Evolutionary conservation across 1,140 invertebrate species (phyloP), one percentile per base, ranked within the genome.

Genomic region (Caerostris darwini): DNA sequence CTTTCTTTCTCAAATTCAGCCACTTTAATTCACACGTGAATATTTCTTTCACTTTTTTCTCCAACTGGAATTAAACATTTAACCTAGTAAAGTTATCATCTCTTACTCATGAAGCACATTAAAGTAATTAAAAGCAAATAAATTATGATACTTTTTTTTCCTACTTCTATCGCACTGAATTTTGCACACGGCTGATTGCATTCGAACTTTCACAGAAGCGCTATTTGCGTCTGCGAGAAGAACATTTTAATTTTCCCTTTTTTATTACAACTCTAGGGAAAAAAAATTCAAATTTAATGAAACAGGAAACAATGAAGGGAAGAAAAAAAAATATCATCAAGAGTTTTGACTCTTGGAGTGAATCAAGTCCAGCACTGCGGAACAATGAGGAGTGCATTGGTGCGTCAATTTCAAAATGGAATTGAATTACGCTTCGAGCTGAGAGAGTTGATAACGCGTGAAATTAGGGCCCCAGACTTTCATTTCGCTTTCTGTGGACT

Each of bases 391-490:
- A 54, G 50, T 8, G 53, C 67, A 90, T 53, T 58, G 61, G 71
- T 56, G 87, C 87, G 19, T 19, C 61, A 71, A 69, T 14, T 90
- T 64, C 58, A 90, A 69, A 90, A 87, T 64, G 14, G 67, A 90
- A 90, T 90, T 69, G 87, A 53, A 90, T 90, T 90, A 71, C 87
- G 64, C 34, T 90, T 69, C 50, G 10, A 17, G 34, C 19, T 12
- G 7, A 69, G 64, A n/a, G 54, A 90, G 67, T 90, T 90, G 61
- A 90, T 90, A 71, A 90, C 56, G 87, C 87, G 56, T 90, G 64
- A 90, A 90, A 90, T 87, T 64, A 61, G 17, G 19, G 58, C 59
- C 34, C 50, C 12, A 50, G 69, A 12, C 69, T 77, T 77, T 1
- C 69, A 77, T 53, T 77, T 77, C 19, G 34, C 34, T 77, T 77